A percentile compares a stretch with the other conserved stretches of the same genome.
These are phyloP conservation scores for Sterna hirundo DNA, from an alignment of 2,113 vertebrate genomes.

Conservation along the genomic window DNA sequence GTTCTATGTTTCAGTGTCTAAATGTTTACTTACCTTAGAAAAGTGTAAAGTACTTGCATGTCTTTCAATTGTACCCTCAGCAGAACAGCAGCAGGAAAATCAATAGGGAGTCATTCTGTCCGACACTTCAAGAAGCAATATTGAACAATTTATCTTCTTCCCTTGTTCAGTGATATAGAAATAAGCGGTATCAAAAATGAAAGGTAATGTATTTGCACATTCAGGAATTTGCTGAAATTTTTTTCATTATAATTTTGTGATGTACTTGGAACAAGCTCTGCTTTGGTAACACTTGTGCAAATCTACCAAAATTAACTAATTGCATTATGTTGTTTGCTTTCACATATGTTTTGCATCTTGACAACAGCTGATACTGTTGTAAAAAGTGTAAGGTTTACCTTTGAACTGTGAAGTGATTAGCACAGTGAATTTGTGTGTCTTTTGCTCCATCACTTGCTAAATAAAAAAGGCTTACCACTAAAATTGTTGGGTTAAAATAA, in stretches of 20 bases:
- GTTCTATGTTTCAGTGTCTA: not conserved
- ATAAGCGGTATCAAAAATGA: not conserved
- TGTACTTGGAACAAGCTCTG: not conserved
- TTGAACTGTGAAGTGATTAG: constrained; percentile 19
- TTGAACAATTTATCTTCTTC: not conserved
- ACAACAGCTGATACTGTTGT: constrained; percentile 3
- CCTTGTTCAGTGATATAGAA: not conserved
- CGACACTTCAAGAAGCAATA: not conserved
- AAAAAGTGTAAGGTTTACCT: constrained; percentile 21
- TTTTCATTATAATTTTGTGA: not conserved
- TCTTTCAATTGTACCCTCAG: constrained; percentile 9
- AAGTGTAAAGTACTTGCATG: not conserved
- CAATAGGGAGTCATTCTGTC: constrained; percentile 27
- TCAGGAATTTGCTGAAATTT: not conserved
- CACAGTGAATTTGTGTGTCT: not conserved
- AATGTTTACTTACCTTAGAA: constrained; percentile 8
- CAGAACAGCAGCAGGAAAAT: constrained; percentile 42
- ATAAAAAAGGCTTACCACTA: not conserved
- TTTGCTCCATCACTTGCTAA: not conserved
- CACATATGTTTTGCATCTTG: constrained; percentile 5
- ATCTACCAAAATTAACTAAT: constrained; percentile 36
- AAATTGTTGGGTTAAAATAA: not conserved
- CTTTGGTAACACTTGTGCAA: constrained; percentile 34
- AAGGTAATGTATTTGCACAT: not conserved
- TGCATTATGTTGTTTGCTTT: constrained; percentile 48